Conservation (phyloP, 2,113 vertebrate genomes). For the Emydocephalus ijimae region DNA sequence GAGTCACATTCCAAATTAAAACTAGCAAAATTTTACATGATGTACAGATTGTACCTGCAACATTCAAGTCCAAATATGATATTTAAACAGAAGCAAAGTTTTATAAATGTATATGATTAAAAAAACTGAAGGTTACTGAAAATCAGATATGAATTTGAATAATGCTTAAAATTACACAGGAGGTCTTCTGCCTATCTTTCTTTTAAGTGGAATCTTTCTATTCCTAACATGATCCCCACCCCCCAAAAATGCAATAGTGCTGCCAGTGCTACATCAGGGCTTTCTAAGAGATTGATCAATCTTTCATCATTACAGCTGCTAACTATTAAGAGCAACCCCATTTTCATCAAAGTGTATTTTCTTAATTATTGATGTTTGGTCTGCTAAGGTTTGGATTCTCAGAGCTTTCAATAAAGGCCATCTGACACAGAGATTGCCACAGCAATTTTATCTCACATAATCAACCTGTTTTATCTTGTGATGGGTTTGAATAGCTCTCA, state of each 20-base stretch:
- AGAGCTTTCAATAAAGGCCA: constrained; percentile 11
- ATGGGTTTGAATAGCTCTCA: neutral
- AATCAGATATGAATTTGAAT: neutral
- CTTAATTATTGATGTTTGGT: neutral
- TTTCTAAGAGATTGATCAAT: constrained; percentile 29
- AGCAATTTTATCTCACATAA: neutral
- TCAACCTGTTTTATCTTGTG: neutral
- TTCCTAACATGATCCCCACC: neutral
- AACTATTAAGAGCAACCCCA: neutral
- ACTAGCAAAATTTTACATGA: neutral
- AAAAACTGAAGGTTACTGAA: neutral
- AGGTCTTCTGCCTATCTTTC: neutral
- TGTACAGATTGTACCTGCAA: neutral
- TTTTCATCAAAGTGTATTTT: neutral
- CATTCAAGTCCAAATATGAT: neutral
- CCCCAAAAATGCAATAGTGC: neutral
- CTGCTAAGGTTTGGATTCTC: neutral
- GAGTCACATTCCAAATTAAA: no score
- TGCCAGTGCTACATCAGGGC: neutral
- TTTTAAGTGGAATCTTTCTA: neutral
- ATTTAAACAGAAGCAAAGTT: neutral
- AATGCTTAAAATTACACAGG: neutral
- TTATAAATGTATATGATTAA: neutral
- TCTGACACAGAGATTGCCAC: constrained; percentile 6
- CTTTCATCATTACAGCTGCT: neutral